Conservation (phyloP, 2,888 invertebrate genomes). For the Oxystoma pomonae region DNA sequence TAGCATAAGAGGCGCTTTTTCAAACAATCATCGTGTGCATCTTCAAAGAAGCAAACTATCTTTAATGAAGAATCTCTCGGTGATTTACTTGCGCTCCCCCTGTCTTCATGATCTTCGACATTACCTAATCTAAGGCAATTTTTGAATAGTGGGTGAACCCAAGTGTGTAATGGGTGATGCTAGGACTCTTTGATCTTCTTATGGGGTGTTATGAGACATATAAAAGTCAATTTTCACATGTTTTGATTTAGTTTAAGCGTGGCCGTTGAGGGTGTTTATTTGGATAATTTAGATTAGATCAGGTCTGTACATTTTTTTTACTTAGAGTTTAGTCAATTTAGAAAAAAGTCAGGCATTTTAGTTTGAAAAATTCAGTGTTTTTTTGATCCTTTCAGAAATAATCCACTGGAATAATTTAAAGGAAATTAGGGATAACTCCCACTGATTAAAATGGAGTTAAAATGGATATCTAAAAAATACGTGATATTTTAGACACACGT, state of each 20-base stretch:
- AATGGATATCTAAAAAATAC: too few relatives aligned
- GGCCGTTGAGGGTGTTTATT: neutral
- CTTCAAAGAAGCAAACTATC: neutral
- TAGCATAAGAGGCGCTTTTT: neutral
- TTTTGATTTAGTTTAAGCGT: neutral
- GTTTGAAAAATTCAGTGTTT: too few relatives aligned
- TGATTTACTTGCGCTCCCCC: neutral
- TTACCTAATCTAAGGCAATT: neutral
- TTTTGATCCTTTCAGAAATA: too few relatives aligned
- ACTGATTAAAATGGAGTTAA: too few relatives aligned
- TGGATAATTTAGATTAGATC: too few relatives aligned
- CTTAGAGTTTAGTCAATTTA: too few relatives aligned
- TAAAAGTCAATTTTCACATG: neutral
- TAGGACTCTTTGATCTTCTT: neutral
- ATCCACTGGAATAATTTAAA: too few relatives aligned
- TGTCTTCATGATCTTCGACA: neutral
- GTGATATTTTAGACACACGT: too few relatives aligned
- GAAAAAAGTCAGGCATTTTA: too few relatives aligned
- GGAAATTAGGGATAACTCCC: too few relatives aligned
- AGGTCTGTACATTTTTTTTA: neutral
- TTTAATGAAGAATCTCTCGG: neutral
- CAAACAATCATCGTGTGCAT: neutral
- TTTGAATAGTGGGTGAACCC: neutral
- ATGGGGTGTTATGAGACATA: neutral
- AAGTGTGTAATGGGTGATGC: neutral